Conservation (phyloP, 2,888 invertebrate genomes). For the Chrysina gloriosa region DNA sequence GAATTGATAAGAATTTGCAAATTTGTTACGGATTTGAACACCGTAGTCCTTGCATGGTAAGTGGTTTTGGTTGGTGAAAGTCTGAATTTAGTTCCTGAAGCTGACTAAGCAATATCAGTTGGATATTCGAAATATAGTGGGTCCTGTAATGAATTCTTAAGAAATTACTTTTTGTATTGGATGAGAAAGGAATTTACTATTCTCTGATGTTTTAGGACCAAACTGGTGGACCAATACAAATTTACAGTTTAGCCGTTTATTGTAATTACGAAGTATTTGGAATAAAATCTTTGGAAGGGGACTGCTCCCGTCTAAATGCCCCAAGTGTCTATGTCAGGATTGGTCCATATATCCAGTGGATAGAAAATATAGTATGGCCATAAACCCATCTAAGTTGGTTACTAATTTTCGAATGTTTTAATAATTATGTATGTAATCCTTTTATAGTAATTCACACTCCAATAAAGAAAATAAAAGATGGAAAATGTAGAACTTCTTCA, state of each 20-base stretch:
- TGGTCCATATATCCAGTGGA: slow-evolving; percentile 63
- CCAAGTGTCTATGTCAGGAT: slow-evolving; percentile 64
- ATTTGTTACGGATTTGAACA: slow-evolving; percentile 33
- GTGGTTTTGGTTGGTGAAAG: too few species aligned
- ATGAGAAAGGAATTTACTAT: neutral
- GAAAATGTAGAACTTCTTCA: too few species aligned
- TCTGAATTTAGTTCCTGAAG: too few species aligned
- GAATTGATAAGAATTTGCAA: slow-evolving; percentile 26
- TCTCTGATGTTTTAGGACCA: slow-evolving; percentile 56
- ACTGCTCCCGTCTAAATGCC: slow-evolving; percentile 58
- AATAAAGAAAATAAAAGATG: too few species aligned
- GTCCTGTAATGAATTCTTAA: too few species aligned
- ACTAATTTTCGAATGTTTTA: too few species aligned
- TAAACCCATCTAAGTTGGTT: too few species aligned
- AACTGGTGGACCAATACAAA: slow-evolving; percentile 73
- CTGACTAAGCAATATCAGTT: too few species aligned
- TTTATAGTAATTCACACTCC: too few species aligned
- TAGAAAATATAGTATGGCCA: slow-evolving; percentile 65
- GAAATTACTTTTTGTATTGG: neutral
- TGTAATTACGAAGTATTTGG: slow-evolving; percentile 64
- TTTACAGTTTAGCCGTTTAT: slow-evolving; percentile 54
- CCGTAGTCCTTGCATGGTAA: too few species aligned
- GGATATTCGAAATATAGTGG: too few species aligned
- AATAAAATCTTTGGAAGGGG: slow-evolving; percentile 66
- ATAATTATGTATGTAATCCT: too few species aligned